These are phyloP conservation scores for Manduca sexta DNA, from an alignment of 1,140 invertebrate genomes.

Conservation along the genomic window DNA sequence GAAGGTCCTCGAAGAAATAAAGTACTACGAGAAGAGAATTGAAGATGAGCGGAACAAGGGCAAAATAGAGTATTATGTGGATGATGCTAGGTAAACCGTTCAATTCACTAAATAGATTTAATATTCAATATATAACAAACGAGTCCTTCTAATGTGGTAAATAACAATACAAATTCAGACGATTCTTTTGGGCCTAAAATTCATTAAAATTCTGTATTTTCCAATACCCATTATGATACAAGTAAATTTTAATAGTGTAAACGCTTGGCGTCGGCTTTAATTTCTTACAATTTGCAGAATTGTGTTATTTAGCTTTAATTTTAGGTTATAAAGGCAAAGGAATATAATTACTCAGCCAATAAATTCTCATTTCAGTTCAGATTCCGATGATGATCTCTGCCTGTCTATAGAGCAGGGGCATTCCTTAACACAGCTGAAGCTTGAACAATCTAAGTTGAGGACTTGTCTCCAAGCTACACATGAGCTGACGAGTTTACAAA, in stretches of 20 bases:
- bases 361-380: constrained; percentile 34
- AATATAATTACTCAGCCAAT: not conserved
- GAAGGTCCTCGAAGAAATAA: constrained; percentile 35
- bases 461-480: constrained; percentile 44
- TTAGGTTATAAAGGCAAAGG: too few relatives aligned
- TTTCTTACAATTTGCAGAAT: too few relatives aligned
- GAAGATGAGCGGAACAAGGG: constrained; percentile 22
- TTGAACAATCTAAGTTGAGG: constrained; percentile 18
- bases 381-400: constrained; percentile 28
- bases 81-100: constrained; percentile 29
- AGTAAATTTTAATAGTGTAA: too few relatives aligned
- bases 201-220: too few relatives aligned
- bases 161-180: too few relatives aligned
- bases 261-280: too few relatives aligned
- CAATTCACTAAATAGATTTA: too few relatives aligned
- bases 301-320: too few relatives aligned
- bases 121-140: too few relatives aligned
- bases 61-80: constrained; percentile 18
- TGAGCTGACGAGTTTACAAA: constrained; percentile 37
- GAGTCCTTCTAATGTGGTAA: too few relatives aligned
- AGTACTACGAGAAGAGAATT: constrained; percentile 39
- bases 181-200: too few relatives aligned
- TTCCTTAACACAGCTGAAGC: constrained; percentile 28
- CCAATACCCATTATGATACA: too few relatives aligned
- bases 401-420: constrained; percentile 16